phyloP scores from a whole-genome alignment of 1,140 invertebrate genomes.

The Microplitis mediator region DNA sequence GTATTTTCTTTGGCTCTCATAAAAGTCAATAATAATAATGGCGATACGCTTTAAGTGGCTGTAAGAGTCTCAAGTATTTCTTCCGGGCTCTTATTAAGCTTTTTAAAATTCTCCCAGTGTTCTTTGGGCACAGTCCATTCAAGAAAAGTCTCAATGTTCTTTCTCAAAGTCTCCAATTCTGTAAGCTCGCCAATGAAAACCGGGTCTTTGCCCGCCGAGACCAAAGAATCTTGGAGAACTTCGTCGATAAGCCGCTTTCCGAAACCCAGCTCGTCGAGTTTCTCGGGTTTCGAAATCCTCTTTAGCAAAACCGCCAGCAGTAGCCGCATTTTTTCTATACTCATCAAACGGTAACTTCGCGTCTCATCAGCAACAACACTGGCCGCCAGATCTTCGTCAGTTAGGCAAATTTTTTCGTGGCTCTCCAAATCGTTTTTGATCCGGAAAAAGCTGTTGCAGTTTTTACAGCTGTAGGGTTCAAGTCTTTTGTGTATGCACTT shows the following conservation, averaged over 20 bases:
- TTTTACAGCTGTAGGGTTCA: constrained; percentile 74
- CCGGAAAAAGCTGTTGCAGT: constrained; percentile 76
- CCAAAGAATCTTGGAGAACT: constrained; percentile 77
- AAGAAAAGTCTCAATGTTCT: constrained; percentile 77
- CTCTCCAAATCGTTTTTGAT: constrained; percentile 74
- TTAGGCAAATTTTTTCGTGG: constrained; percentile 65
- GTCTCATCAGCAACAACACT: constrained; percentile 47
- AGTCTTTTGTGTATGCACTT: constrained; percentile 77
- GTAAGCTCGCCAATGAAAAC: constrained; percentile 63
- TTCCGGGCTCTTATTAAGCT: constrained; percentile 75
- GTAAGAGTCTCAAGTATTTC: constrained; percentile 79
- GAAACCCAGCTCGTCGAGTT: constrained; percentile 77
- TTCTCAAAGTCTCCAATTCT: constrained; percentile 68
- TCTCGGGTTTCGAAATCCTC: constrained; percentile 79
- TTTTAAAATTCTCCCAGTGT: constrained; percentile 76
- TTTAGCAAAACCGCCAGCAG: constrained; percentile 79
- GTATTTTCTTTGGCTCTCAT: neutral
- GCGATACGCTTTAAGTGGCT: constrained; percentile 38
- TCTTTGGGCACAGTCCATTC: constrained; percentile 81
- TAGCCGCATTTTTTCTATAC: constrained; percentile 76
- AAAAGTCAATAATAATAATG: neutral
- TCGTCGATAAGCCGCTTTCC: constrained; percentile 84
- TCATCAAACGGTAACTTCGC: constrained; percentile 67
- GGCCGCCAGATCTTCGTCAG: constrained; percentile 35
- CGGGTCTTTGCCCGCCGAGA: constrained; percentile 73